Conservation (phyloP, 2,113 vertebrate species). For the Colistium nudipinnis region DNA sequence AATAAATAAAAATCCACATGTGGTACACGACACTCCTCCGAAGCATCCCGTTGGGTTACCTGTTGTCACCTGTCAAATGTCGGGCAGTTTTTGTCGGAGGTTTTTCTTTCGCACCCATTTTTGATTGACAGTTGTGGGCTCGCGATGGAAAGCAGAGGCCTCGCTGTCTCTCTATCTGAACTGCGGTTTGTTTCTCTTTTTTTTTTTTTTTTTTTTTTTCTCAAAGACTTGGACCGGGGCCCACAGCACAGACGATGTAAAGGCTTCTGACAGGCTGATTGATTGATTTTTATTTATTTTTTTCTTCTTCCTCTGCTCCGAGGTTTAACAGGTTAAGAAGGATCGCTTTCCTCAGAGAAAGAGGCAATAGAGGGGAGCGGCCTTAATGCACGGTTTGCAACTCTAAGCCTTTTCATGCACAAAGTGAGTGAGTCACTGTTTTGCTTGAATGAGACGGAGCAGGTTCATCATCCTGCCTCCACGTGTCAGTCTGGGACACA, state of each 20-base stretch:
- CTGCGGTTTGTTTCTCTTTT: neutral
- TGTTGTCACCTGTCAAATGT: no score
- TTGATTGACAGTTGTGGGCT: no score
- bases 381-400: slow-evolving; percentile 33
- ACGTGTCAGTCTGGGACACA: slow-evolving; percentile 38
- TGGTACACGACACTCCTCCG: no score
- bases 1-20: no score
- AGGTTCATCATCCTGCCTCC: slow-evolving; percentile 43
- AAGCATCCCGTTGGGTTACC: no score
- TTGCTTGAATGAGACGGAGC: slow-evolving; percentile 27
- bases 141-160: neutral
- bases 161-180: neutral
- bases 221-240: neutral
- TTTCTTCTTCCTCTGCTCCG: neutral
- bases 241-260: neutral
- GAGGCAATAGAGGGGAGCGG: slow-evolving; percentile 4
- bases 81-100: neutral
- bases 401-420: slow-evolving; percentile 38
- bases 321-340: slow-evolving; percentile 20
- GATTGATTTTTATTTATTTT: no score
- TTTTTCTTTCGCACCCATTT: neutral
- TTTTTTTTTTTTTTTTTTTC: neutral
- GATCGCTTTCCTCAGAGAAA: slow-evolving; percentile 16
- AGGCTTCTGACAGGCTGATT: neutral
- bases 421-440: slow-evolving; percentile 50